Evolutionary conservation across 92 coral and sea anemone genomes (phyloP).

Genomic region (Diadumene lineata): DNA sequence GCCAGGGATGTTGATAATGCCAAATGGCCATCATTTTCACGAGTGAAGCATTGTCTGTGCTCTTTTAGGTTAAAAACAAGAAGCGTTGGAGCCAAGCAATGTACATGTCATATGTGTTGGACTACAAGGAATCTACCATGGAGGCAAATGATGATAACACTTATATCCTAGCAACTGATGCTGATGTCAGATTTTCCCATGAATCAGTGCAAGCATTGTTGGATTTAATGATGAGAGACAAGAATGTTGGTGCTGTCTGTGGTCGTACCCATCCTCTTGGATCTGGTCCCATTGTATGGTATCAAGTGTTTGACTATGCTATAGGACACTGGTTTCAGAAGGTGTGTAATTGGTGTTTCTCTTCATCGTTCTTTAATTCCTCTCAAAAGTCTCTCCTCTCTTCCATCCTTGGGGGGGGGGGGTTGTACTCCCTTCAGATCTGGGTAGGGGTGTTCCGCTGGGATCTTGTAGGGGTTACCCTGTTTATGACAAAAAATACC

Average conservation of each 20-base stretch:
- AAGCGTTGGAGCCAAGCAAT: slow-evolving; percentile 98
- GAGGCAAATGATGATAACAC: slow-evolving; percentile 87
- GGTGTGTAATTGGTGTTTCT: slow-evolving; percentile 56
- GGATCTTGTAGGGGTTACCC: no score
- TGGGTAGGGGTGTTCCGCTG: no score
- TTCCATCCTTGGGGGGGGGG: no score
- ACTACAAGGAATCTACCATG: slow-evolving; percentile 62
- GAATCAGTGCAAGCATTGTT: slow-evolving; percentile 93
- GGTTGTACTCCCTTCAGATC: no score
- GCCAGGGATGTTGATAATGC: neutral
- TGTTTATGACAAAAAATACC: no score
- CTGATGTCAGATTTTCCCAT: slow-evolving; percentile 88
- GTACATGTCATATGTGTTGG: slow-evolving; percentile 98
- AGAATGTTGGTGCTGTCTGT: slow-evolving; percentile 89
- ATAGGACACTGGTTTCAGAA: slow-evolving; percentile 98
- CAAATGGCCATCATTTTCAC: neutral
- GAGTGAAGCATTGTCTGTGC: neutral
- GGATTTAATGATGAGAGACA: slow-evolving; percentile 84
- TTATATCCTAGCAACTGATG: slow-evolving; percentile 94
- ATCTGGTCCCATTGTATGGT: slow-evolving; percentile 93
- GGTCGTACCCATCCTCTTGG: slow-evolving; percentile 97
- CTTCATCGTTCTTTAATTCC: no score
- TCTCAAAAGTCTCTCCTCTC: no score
- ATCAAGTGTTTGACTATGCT: slow-evolving; percentile 96
- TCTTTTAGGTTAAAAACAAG: slow-evolving; percentile 84